Percentiles rank a stretch among this genome's conserved stretches.
These are phyloP conservation scores for Hycleus cichorii DNA, from an alignment of 1,140 invertebrate genomes.

Conservation along the genomic window DNA sequence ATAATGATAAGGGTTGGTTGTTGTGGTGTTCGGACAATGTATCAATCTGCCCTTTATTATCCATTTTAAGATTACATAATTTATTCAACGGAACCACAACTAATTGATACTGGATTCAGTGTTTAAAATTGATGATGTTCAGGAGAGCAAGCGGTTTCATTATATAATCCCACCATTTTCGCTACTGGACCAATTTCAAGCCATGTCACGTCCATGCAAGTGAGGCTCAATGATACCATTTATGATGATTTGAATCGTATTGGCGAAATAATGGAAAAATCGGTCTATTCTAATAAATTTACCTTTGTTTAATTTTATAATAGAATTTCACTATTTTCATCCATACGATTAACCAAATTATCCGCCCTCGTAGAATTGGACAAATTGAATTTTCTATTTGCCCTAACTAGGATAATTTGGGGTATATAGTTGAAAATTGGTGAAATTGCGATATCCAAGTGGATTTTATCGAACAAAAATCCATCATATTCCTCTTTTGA, in stretches of 20 bases:
- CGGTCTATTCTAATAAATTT: too few relatives aligned
- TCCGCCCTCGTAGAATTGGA: not conserved
- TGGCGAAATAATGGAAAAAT: too few relatives aligned
- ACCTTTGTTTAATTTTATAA: too few relatives aligned
- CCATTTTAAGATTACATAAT: conserved; percentile 5
- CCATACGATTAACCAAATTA: conserved; percentile 8
- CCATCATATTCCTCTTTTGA: too few relatives aligned
- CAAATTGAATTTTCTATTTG: conserved; percentile 5
- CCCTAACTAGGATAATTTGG: not conserved
- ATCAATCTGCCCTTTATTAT: not conserved
- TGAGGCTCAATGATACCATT: conserved; percentile 2
- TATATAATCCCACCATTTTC: conserved; percentile 4
- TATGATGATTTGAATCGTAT: too few relatives aligned
- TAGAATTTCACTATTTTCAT: not conserved
- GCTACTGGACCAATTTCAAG: not conserved
- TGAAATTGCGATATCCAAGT: too few relatives aligned
- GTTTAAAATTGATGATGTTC: conserved; percentile 8
- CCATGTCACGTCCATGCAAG: conserved; percentile 2
- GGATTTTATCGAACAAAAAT: too few relatives aligned
- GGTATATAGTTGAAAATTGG: too few relatives aligned
- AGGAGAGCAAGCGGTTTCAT: conserved; percentile 8
- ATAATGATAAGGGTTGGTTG: too few relatives aligned
- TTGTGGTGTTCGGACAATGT: too few relatives aligned
- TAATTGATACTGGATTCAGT: conserved; percentile 8
- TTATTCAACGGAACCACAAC: conserved; percentile 5